Percentiles rank a stretch among this genome's conserved stretches.
phyloP scores from a whole-genome alignment of 2,888 invertebrate genomes.

The Unio pictorum region DNA sequence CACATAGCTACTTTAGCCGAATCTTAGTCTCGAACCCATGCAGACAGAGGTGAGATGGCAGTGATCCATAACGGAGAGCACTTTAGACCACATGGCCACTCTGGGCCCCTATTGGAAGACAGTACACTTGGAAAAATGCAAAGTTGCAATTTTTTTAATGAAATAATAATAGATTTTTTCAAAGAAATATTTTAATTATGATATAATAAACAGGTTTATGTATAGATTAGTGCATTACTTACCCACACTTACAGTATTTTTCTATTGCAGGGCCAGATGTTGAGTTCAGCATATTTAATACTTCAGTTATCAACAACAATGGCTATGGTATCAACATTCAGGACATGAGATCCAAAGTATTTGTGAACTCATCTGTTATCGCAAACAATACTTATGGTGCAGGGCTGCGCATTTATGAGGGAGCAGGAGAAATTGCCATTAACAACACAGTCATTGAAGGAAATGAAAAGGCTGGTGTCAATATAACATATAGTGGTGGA shows the following conservation, averaged over 20 bases:
- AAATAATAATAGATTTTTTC: too few relatives aligned
- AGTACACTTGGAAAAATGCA: too few relatives aligned
- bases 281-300: constrained; percentile 81
- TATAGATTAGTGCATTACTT: too few relatives aligned
- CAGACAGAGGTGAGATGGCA: too few relatives aligned
- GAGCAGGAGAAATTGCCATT: constrained; percentile 94
- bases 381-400: constrained; percentile 87
- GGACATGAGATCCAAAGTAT: constrained; percentile 90
- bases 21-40: too few relatives aligned
- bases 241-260: neutral
- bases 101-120: too few relatives aligned
- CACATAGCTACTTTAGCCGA: too few relatives aligned
- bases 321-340: constrained; percentile 96
- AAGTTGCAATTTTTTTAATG: too few relatives aligned
- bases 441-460: constrained; percentile 91
- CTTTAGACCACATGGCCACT: too few relatives aligned
- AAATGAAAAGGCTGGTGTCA: constrained; percentile 84
- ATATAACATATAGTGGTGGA: constrained; percentile 95
- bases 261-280: constrained; percentile 50
- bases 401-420: constrained; percentile 89
- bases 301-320: constrained; percentile 88
- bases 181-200: too few relatives aligned
- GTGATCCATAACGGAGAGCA: too few relatives aligned
- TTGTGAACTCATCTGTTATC: constrained; percentile 86
- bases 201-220: too few relatives aligned